Evolutionary conservation across 2,888 invertebrate genomes (phyloP), one percentile per base, ranked within the genome.

Genomic region (Chrysotoxum bicinctum): DNA sequence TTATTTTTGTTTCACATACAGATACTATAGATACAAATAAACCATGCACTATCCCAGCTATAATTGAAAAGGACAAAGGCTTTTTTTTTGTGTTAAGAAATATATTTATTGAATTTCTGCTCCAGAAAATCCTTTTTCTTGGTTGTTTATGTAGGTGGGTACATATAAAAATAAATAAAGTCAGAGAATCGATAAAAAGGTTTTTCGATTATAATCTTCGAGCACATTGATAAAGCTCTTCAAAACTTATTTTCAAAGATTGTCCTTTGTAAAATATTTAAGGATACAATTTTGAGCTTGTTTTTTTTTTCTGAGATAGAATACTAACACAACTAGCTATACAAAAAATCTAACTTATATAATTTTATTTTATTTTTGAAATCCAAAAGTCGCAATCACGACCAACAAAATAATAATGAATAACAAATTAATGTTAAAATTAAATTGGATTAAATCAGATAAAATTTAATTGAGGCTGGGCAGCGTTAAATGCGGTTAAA

Each of bases 1-100:
- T 6, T 50, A 23, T 50, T 30, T 26, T 9, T 23, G 5, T 35
- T 35, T 89, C 89, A 89, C 89, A 89, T 89, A 90, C 87, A 72
- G 50, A 50, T 58, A 19, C 21, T 35, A 21, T 21, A 58, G 16
- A 37, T 10, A 58, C 88, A 87, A 88, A 70, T 72, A 77, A 52
- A 74, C 52, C 10, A 62, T 62, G 30, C 45, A 72, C 43, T 35
- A 43, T 40, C 60, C 43, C 73, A 48, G 45, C 37, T 21, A 73
- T 58, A 72, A 30, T 48, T 62, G 23, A 62, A 56, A 56, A 9
- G 9, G 23, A 10, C 12, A 56, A 26, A n/a, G 10, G 32, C 23
- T 52, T 30, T 8, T 68, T n/a, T 35, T 43, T 60, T 60, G 37
- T 14, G n/a, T 48, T 23, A 14, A 23, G 21, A 14, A 19, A 19